phyloP scores from a whole-genome alignment of 2,888 invertebrate species.

The Cyclophora albipunctata region DNA sequence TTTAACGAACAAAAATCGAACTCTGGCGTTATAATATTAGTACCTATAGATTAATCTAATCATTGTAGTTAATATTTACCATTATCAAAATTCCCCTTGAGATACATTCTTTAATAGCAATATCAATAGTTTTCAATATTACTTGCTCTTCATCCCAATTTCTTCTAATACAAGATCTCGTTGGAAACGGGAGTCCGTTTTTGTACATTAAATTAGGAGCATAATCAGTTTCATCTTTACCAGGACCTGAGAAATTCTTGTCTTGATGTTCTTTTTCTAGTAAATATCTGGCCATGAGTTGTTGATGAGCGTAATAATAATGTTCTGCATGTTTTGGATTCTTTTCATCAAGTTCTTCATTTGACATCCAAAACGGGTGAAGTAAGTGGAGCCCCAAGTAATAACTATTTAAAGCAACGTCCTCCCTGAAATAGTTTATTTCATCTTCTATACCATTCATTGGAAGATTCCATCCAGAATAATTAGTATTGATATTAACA shows the following conservation, averaged over 20 bases:
- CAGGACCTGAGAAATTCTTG: constrained; percentile 16
- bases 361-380: constrained; percentile 76
- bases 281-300: constrained; percentile 47
- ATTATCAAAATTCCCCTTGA: constrained; percentile 51
- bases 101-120: constrained; percentile 56
- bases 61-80: constrained; percentile 30
- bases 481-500: constrained; percentile 51
- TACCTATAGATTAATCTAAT: too few relatives aligned
- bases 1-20: too few relatives aligned
- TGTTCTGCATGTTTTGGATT: constrained; percentile 54
- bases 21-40: too few relatives aligned
- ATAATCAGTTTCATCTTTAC: constrained; percentile 33
- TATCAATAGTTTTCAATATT: constrained; percentile 49
- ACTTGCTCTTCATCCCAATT: constrained; percentile 40
- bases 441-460: constrained; percentile 62
- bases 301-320: constrained; percentile 54
- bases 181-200: constrained; percentile 58
- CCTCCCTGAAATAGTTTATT: constrained; percentile 79
- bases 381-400: constrained; percentile 74
- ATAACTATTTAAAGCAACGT: constrained; percentile 75
- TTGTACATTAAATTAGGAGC: constrained; percentile 52
- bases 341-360: constrained; percentile 51
- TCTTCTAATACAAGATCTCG: constrained; percentile 34
- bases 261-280: constrained; percentile 50
- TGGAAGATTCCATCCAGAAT: constrained; percentile 70